Percentiles rank a stretch among this genome's conserved stretches.
Conservation (phyloP, 2,113 vertebrate species). For the Pogonocichla stellata region DNA sequence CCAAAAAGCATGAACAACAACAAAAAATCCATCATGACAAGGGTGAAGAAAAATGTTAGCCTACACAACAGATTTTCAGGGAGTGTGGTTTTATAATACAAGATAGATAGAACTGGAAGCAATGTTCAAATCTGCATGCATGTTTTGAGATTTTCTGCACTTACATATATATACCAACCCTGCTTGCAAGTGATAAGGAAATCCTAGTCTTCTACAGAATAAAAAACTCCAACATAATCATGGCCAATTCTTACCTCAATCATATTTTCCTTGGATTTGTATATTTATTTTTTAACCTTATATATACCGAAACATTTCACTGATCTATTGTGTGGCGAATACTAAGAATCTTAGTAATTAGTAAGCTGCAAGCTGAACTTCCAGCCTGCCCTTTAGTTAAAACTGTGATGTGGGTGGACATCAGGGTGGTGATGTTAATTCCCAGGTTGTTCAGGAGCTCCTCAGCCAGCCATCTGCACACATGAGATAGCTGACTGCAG, state of each 20-base stretch:
- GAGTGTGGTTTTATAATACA: background rate
- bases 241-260: background rate
- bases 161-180: background rate
- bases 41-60: background rate
- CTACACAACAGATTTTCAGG: slow-evolving; percentile 15
- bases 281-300: slow-evolving; percentile 5
- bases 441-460: background rate
- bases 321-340: background rate
- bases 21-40: slow-evolving; percentile 3
- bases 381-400: background rate
- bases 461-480: background rate
- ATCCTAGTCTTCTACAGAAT: background rate
- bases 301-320: background rate
- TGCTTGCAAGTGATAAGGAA: slow-evolving; percentile 53
- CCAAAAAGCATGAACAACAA: background rate
- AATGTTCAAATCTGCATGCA: background rate
- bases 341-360: background rate
- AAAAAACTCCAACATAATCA: background rate
- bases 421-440: background rate
- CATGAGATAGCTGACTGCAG: background rate
- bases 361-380: background rate
- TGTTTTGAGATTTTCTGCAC: slow-evolving; percentile 27
- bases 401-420: background rate
- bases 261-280: background rate
- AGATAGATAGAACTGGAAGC: background rate